These are phyloP conservation scores for Drosophila punjabiensis DNA, from an alignment of 1,140 invertebrate species.

Conservation along the genomic window DNA sequence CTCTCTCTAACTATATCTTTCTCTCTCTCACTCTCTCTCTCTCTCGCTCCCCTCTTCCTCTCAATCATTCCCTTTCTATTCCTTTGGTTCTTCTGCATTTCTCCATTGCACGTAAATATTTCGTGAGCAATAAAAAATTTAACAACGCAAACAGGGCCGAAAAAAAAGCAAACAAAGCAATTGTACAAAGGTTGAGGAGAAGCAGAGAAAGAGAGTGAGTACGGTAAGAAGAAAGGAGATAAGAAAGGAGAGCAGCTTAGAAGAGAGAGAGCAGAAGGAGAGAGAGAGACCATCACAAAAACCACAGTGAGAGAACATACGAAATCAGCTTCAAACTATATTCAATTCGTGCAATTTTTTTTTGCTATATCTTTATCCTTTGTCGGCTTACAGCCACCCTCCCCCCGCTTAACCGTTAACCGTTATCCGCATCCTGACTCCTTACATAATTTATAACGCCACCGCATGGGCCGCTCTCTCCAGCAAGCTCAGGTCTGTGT, in stretches of 20 bases:
- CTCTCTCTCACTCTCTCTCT: not conserved
- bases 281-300: not conserved
- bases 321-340: constrained; percentile 11
- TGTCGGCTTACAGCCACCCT: not conserved
- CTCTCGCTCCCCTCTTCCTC: not conserved
- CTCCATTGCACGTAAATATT: constrained; percentile 67
- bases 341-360: not conserved
- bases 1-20: not conserved
- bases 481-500: not conserved
- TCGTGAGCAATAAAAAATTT: constrained; percentile 71
- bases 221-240: not conserved
- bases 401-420: not conserved
- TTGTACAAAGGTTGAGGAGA: not conserved
- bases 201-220: too few relatives aligned
- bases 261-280: not conserved
- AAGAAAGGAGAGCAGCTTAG: too few relatives aligned
- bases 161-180: constrained; percentile 48
- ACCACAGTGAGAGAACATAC: not conserved
- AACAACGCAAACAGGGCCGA: constrained; percentile 55
- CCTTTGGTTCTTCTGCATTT: constrained; percentile 3
- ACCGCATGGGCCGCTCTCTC: not conserved
- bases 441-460: constrained; percentile 26
- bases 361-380: not conserved
- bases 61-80: not conserved
- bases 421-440: not conserved